phyloP scores from a whole-genome alignment of 2,888 invertebrate genomes.

The Sicus ferrugineus region DNA sequence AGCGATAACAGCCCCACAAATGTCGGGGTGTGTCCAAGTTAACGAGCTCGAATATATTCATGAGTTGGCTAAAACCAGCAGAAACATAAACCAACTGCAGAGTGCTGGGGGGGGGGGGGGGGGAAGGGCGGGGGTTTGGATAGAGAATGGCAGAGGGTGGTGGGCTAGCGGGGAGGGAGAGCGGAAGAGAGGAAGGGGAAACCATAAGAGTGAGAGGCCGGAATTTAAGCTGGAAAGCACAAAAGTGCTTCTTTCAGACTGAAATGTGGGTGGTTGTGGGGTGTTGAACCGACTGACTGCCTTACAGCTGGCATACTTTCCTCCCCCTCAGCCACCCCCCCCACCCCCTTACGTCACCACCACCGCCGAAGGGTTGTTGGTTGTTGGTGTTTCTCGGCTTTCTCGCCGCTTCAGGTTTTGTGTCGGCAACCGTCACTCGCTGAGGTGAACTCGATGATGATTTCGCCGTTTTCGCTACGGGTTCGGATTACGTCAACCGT shows the following conservation, averaged over 20 bases:
- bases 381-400: conserved; percentile 4
- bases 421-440: not conserved
- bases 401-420: not conserved
- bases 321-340: no score
- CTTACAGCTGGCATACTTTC: not conserved
- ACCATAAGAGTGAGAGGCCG: not conserved
- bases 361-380: conserved; percentile 14
- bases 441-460: conserved; percentile 11
- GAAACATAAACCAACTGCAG: not conserved
- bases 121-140: not conserved
- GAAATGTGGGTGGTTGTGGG: not conserved
- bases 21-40: conserved; percentile 58
- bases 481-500: conserved; percentile 28
- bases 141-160: not conserved
- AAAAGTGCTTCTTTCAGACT: not conserved
- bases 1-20: conserved; percentile 56
- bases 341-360: no score
- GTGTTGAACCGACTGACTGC: not conserved
- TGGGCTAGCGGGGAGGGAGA: not conserved
- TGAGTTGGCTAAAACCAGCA: conserved; percentile 46
- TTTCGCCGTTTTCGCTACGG: conserved; percentile 23
- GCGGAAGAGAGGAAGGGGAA: not conserved
- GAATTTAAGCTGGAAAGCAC: not conserved
- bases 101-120: not conserved
- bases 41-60: conserved; percentile 64